Evolutionary conservation across 2,113 vertebrate species (phyloP).

Genomic region (Parus major): DNA sequence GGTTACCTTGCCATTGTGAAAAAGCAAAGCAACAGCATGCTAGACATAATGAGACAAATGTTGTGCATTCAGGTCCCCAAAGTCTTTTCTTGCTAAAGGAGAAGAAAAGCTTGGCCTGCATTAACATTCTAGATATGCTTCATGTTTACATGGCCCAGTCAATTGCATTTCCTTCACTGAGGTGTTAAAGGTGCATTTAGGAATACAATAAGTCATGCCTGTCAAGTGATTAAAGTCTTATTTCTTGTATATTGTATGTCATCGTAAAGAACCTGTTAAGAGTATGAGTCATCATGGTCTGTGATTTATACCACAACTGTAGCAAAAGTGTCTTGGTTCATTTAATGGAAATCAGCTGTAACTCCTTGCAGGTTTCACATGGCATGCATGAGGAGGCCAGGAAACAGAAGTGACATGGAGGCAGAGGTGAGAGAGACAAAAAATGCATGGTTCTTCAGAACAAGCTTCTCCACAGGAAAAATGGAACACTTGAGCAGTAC

Average conservation of each 20-base stretch:
- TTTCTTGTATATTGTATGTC: background rate
- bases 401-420: background rate
- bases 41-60: conserved; percentile 30
- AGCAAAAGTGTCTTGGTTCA: background rate
- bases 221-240: background rate
- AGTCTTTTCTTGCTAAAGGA: conserved; percentile 20
- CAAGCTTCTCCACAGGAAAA: background rate
- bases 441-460: background rate
- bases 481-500: background rate
- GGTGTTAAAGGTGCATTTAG: background rate
- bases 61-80: background rate
- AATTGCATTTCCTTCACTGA: background rate
- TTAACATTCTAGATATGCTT: background rate
- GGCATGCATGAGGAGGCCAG: background rate
- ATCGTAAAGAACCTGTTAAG: background rate
- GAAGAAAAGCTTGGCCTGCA: conserved; percentile 1
- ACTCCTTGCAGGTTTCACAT: background rate
- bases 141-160: background rate
- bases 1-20: conserved; percentile 46
- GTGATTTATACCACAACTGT: background rate
- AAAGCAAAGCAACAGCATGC: conserved; percentile 7
- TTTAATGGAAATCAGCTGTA: background rate
- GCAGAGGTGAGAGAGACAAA: background rate
- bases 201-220: background rate
- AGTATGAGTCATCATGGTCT: background rate